Evolutionary conservation across 2,888 invertebrate genomes (phyloP), one percentile per base, ranked within the genome.

Genomic region (Alcis repandata): DNA sequence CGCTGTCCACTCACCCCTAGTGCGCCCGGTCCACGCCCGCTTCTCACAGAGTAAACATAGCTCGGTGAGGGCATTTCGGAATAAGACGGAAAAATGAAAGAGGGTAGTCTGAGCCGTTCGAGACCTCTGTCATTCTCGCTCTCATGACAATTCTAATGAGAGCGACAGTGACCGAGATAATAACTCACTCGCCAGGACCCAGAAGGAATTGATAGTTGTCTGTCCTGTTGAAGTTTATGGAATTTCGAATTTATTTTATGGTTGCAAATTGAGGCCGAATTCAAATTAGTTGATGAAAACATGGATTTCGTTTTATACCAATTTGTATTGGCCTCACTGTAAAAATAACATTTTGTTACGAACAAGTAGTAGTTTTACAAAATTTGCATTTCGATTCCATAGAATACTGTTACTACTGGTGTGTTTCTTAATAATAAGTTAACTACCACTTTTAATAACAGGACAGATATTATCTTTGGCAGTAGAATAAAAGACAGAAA

Each of bases 1-100:
- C 38, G 65, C 52, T 59, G 85, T 82, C 88, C 90, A 89, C 88
- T 72, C 80, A 79, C 86, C 89, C 88, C 83, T 71, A 84, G 85
- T 86, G 52, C 73, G 76, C 78, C 82, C 85, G 83, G 85, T 79
- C 85, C 78, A 17, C 59, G 59, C 64, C 11, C 59, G 15, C 53
- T 76, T 67, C 78, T 75, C 71, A 19, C 43, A 27, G 17, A 11
- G 41, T 41, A 52, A n/a, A 41, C 15, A 22, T 17, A 13, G 38
- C 64, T 67, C 43, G 9, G 48, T 32, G n/a, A 66, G 57, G 33
- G 52, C 51, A 57, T 61, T 66, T 66, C 60, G 41, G 27, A 61
- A 10, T 4, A 45, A 58, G 38, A 32, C 20, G 43, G 22, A 27
- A 54, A n/a, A n/a, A n/a, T n/a, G n/a, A n/a, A n/a, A n/a, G n/a